Conservation (phyloP, 37 sponge, comb jelly and placozoan species). For the Bolinopsis microptera region DNA sequence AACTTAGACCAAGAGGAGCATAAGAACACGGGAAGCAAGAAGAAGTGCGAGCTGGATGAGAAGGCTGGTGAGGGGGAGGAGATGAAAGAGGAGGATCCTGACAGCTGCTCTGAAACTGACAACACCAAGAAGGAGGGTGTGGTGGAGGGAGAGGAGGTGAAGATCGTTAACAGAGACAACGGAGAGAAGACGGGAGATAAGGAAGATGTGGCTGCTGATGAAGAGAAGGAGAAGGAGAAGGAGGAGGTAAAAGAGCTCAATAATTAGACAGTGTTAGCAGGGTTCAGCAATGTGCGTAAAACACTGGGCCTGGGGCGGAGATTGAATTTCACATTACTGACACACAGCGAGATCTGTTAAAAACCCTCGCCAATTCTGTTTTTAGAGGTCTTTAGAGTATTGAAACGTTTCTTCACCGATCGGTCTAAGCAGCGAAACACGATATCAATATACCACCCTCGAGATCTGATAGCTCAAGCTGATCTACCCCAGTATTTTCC, state of each 20-base stretch:
- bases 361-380: too few species aligned
- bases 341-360: too few species aligned
- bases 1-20: background rate
- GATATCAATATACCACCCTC: too few species aligned
- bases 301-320: too few species aligned
- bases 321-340: too few species aligned
- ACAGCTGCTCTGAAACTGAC: background rate
- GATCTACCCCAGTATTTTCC: too few species aligned
- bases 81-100: background rate
- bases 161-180: background rate
- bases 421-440: too few species aligned
- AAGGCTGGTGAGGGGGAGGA: background rate
- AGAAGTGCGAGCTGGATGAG: background rate
- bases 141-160: background rate
- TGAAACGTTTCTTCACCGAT: too few species aligned
- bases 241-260: background rate
- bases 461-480: too few species aligned
- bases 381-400: too few species aligned
- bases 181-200: background rate
- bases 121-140: background rate
- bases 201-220: background rate
- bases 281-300: too few species aligned
- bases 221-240: background rate
- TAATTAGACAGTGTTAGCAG: too few species aligned
- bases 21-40: background rate